Percentiles rank a stretch among this genome's conserved stretches.
Conservation (phyloP, 2,888 invertebrate genomes). For the Gymnosoma rotundatum region DNA sequence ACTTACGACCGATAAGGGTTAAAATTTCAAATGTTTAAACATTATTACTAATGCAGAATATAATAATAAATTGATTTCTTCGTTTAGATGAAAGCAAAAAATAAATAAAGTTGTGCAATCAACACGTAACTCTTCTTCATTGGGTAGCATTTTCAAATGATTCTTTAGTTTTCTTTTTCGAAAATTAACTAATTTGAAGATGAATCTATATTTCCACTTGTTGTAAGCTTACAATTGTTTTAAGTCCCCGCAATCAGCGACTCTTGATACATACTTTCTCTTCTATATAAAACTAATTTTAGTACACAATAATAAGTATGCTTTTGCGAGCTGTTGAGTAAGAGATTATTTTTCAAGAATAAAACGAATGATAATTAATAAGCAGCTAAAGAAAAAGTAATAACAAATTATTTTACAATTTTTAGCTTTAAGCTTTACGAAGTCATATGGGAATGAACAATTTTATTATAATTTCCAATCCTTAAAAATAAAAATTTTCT, state of each 20-base stretch:
- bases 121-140: too few relatives aligned
- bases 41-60: too few relatives aligned
- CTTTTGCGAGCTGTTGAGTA: background rate
- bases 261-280: background rate
- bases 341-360: constrained; percentile 12
- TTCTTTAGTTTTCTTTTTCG: too few relatives aligned
- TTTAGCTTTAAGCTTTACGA: constrained; percentile 45
- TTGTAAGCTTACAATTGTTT: background rate
- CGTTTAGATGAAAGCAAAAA: too few relatives aligned
- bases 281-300: background rate
- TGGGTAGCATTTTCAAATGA: too few relatives aligned
- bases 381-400: constrained; percentile 11
- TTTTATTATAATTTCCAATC: constrained; percentile 31
- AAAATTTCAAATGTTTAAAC: too few relatives aligned
- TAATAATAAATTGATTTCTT: too few relatives aligned
- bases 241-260: background rate
- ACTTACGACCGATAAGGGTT: too few relatives aligned
- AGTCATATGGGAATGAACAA: constrained; percentile 55
- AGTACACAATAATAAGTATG: background rate
- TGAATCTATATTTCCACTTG: too few relatives aligned
- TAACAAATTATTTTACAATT: constrained; percentile 58
- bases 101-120: too few relatives aligned
- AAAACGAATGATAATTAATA: background rate
- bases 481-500: background rate
- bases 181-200: too few relatives aligned